Evolutionary conservation across 2,113 vertebrate species (phyloP).

Genomic region (Odontesthes bonariensis): DNA sequence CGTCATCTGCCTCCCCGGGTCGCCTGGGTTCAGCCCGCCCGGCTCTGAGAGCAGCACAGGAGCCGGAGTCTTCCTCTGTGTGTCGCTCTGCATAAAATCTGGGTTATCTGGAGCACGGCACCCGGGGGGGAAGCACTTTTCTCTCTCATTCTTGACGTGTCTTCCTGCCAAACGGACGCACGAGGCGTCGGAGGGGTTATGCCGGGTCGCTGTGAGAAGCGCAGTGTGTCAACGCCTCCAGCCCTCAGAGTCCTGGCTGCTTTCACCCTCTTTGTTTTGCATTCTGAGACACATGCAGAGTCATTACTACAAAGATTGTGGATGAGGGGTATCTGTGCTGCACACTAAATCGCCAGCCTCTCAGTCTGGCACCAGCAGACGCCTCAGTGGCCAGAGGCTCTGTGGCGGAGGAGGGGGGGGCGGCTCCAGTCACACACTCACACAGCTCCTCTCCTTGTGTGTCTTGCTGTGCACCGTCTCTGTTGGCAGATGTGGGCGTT

Average conservation of each 20-base stretch:
- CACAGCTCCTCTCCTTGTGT: slow-evolving; percentile 1
- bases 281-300: slow-evolving; percentile 30
- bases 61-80: slow-evolving; percentile 65
- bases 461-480: slow-evolving; percentile 13
- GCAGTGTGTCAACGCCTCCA: slow-evolving; percentile 62
- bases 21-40: slow-evolving; percentile 43
- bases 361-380: slow-evolving; percentile 56
- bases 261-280: slow-evolving; percentile 19
- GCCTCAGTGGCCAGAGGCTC: slow-evolving; percentile 66
- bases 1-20: slow-evolving; percentile 37
- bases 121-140: slow-evolving; percentile 65
- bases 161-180: slow-evolving; percentile 61
- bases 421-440: slow-evolving; percentile 18
- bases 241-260: slow-evolving; percentile 41
- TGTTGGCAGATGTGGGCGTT: slow-evolving; percentile 67
- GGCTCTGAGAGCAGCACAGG: slow-evolving; percentile 53
- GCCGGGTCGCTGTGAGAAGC: slow-evolving; percentile 34
- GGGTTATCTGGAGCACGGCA: slow-evolving; percentile 68
- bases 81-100: slow-evolving; percentile 74
- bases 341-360: slow-evolving; percentile 46
- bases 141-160: slow-evolving; percentile 65
- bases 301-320: slow-evolving; percentile 23
- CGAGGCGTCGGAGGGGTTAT: background rate
- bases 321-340: slow-evolving; percentile 7
- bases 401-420: background rate